Evolutionary conservation across 2,888 invertebrate species (phyloP).

Genomic region (Heliconius hortense): DNA sequence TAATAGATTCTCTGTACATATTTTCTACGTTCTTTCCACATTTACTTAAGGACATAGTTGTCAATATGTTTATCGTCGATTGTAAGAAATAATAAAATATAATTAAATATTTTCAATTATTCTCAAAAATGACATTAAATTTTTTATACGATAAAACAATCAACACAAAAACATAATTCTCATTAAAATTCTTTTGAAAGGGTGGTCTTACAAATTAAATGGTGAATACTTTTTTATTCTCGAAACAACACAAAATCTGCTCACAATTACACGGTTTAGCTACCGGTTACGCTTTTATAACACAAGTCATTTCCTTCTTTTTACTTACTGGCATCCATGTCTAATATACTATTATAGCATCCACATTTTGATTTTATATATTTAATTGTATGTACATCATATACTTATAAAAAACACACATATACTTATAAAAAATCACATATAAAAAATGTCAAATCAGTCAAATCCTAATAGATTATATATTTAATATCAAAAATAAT

Average conservation of each 20-base stretch:
- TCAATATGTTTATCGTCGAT: no score
- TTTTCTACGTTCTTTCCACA: no score
- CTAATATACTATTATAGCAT: constrained; percentile 34
- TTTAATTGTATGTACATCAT: neutral
- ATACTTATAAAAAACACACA: no score
- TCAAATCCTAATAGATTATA: no score
- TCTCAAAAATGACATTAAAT: neutral
- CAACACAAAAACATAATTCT: constrained; percentile 37
- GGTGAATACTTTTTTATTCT: constrained; percentile 45
- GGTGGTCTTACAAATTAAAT: constrained; percentile 47
- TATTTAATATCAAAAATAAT: neutral
- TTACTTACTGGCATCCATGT: constrained; percentile 32
- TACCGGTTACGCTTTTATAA: constrained; percentile 54
- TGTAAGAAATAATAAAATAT: no score
- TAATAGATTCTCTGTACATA: no score
- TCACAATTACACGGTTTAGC: constrained; percentile 58
- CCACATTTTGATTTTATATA: constrained; percentile 2
- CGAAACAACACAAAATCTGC: constrained; percentile 62
- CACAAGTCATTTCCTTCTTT: constrained; percentile 69
- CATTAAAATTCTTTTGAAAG: constrained; percentile 39
- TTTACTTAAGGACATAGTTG: no score
- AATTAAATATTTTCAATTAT: neutral
- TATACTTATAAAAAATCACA: no score
- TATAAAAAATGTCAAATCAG: no score
- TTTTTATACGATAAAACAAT: constrained; percentile 55